Conservation (phyloP, 2,113 vertebrate species). For the Cyanoramphus novaezelandiae region DNA sequence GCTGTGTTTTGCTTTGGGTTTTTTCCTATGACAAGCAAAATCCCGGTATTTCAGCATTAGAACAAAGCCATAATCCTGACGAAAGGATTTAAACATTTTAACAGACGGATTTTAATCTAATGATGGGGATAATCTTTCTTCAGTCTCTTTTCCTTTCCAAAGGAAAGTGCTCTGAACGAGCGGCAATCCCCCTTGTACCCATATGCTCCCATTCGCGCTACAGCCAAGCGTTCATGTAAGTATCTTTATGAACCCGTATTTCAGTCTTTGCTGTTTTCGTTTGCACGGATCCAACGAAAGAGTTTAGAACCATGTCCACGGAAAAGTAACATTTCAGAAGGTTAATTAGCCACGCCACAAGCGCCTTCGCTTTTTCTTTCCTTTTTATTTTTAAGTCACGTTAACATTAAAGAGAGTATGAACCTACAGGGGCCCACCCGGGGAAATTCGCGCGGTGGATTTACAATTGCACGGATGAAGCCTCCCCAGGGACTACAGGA, state of each 20-base stretch:
- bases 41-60: neutral
- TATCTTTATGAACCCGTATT: accelerated
- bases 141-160: neutral
- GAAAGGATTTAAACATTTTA: neutral
- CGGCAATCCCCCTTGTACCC: neutral
- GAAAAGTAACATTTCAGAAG: neutral
- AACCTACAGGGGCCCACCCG: neutral
- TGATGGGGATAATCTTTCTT: neutral
- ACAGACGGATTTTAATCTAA: neutral
- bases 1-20: neutral
- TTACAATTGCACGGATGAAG: neutral
- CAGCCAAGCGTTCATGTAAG: neutral
- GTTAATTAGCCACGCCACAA: neutral
- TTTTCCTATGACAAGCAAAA: neutral
- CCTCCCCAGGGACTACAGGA: neutral
- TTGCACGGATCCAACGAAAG: neutral
- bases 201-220: accelerated
- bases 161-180: neutral
- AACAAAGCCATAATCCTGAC: neutral
- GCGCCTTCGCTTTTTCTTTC: neutral
- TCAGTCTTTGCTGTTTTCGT: neutral
- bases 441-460: neutral
- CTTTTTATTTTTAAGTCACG: neutral
- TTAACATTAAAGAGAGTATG: neutral
- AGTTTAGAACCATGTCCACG: neutral